These are phyloP conservation scores for Pungitius pungitius DNA, from an alignment of 2,113 vertebrate species.

Conservation along the genomic window DNA sequence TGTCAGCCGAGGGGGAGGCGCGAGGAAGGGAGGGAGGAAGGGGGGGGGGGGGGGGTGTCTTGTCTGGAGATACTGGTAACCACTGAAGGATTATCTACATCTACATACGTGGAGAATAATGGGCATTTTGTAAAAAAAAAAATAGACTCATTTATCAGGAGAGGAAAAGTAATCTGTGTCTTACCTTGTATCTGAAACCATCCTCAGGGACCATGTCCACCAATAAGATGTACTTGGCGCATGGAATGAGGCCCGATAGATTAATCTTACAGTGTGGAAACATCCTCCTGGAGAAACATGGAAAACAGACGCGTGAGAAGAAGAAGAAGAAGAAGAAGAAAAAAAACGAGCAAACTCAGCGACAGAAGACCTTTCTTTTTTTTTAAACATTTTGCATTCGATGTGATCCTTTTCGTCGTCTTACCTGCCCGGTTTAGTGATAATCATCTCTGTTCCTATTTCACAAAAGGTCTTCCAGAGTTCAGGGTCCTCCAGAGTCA, in stretches of 20 bases:
- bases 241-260: conserved; percentile 86
- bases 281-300: conserved; percentile 84
- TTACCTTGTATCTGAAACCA: conserved; percentile 90
- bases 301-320: neutral
- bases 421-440: conserved; percentile 92
- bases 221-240: conserved; percentile 90
- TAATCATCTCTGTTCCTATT: conserved; percentile 93
- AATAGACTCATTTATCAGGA: neutral
- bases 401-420: conserved; percentile 1
- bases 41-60: conserved; percentile 30
- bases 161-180: neutral
- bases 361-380: neutral
- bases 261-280: conserved; percentile 93
- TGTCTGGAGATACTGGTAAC: conserved; percentile 39
- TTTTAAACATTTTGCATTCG: neutral
- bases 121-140: neutral
- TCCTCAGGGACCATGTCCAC: conserved; percentile 91
- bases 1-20: conserved; percentile 40
- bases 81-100: conserved; percentile 19
- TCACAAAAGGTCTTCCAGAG: conserved; percentile 90
- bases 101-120: neutral
- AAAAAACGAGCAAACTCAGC: neutral
- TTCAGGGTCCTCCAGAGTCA: conserved; percentile 85
- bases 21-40: conserved; percentile 11
- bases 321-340: neutral